Conservation (phyloP, 2,113 vertebrate genomes). For the Hippocampus mohnikei region DNA sequence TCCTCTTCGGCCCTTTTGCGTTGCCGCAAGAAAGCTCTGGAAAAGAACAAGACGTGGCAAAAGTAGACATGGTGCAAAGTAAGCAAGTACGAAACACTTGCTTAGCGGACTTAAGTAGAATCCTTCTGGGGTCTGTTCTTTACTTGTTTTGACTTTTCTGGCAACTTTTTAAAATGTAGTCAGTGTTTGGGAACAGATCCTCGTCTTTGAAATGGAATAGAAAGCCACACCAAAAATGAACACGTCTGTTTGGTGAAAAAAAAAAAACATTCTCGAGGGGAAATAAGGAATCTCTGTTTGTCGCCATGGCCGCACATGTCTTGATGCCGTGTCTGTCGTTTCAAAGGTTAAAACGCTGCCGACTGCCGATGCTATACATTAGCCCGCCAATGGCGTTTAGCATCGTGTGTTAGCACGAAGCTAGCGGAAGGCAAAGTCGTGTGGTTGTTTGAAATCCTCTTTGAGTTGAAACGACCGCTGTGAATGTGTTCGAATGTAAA, state of each 20-base stretch:
- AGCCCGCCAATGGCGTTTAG: background rate
- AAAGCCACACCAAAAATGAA: too few relatives aligned
- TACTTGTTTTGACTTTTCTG: too few relatives aligned
- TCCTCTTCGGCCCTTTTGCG: constrained; percentile 39
- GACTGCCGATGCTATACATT: background rate
- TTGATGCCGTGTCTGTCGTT: background rate
- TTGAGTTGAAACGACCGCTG: too few relatives aligned
- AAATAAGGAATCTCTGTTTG: background rate
- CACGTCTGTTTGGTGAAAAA: too few relatives aligned
- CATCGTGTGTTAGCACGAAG: background rate
- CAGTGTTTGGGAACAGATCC: too few relatives aligned
- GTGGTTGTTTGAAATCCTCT: background rate
- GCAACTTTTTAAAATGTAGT: too few relatives aligned
- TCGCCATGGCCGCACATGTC: too few relatives aligned
- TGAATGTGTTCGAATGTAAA: background rate
- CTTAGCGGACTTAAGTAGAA: too few relatives aligned
- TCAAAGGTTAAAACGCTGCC: background rate
- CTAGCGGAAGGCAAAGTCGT: background rate
- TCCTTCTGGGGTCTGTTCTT: too few relatives aligned
- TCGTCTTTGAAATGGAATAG: too few relatives aligned
- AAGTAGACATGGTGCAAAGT: too few relatives aligned
- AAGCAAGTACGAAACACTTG: too few relatives aligned
- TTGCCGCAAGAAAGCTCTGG: constrained; percentile 10
- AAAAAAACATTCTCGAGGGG: background rate
- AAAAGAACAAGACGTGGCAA: background rate